A percentile compares a stretch with the other conserved stretches of the same genome.
These are phyloP conservation scores for Dione vanillae DNA, from an alignment of 2,888 invertebrate species.

Conservation along the genomic window DNA sequence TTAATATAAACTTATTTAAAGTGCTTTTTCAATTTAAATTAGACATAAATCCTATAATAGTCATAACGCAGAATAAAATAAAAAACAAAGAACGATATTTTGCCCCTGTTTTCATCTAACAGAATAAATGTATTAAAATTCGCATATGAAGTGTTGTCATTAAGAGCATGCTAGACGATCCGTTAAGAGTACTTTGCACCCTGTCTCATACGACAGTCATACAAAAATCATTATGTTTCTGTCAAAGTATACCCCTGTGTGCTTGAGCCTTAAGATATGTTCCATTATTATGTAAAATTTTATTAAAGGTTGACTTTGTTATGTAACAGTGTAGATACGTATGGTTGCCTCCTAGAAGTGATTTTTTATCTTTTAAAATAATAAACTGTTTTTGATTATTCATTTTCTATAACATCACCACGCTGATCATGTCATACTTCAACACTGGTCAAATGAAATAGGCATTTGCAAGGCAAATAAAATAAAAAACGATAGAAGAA, in stretches of 20 bases:
- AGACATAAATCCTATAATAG: no score
- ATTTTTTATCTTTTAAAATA: no score
- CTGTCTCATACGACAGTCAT: slow-evolving; percentile 30
- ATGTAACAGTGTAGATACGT: not conserved
- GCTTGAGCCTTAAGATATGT: slow-evolving; percentile 43
- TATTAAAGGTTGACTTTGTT: not conserved
- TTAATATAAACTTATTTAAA: no score
- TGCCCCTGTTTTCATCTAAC: slow-evolving; percentile 18
- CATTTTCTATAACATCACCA: no score
- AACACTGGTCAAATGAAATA: no score
- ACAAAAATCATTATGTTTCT: slow-evolving; percentile 44
- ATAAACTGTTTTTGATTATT: no score
- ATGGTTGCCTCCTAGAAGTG: no score
- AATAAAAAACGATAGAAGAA: no score
- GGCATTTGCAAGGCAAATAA: no score
- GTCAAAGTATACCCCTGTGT: slow-evolving; percentile 31
- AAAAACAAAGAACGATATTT: slow-evolving; percentile 6
- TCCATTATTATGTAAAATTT: slow-evolving; percentile 40
- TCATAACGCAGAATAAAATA: not conserved
- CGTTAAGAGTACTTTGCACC: slow-evolving; percentile 41
- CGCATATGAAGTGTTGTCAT: slow-evolving; percentile 42
- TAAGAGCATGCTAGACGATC: slow-evolving; percentile 42
- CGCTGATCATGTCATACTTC: no score
- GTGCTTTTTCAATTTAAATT: no score
- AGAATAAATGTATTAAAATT: slow-evolving; percentile 39